phyloP scores from a whole-genome alignment of 2,888 invertebrate species.

The Chromoteleia sp. region DNA sequence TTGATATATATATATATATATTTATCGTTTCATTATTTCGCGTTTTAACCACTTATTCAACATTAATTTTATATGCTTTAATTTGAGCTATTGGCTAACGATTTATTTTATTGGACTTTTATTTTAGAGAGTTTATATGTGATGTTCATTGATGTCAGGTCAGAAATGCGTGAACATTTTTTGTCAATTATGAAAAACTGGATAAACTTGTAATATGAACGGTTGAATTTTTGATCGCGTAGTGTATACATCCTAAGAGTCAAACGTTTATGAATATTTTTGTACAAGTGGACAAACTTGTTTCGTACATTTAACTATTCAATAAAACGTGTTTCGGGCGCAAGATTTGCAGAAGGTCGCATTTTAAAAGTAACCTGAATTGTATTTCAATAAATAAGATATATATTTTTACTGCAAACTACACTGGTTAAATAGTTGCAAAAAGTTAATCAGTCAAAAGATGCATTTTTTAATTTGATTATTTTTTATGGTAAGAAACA shows the following conservation, averaged over 20 bases:
- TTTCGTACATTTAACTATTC: slow-evolving; percentile 41
- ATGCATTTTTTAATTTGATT: no score
- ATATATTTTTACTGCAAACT: slow-evolving; percentile 7
- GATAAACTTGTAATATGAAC: slow-evolving; percentile 31
- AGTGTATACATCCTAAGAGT: background rate
- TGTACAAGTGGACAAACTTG: slow-evolving; percentile 44
- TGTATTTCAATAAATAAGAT: background rate
- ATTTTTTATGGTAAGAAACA: no score
- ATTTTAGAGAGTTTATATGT: background rate
- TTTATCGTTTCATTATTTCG: slow-evolving; percentile 19
- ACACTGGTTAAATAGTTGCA: background rate
- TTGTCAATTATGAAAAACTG: slow-evolving; percentile 41
- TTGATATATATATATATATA: slow-evolving; percentile 7
- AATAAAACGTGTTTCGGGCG: slow-evolving; percentile 38
- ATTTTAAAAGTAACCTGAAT: slow-evolving; percentile 1
- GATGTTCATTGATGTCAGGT: background rate
- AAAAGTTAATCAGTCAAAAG: no score
- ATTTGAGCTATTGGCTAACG: slow-evolving; percentile 6
- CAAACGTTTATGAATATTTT: slow-evolving; percentile 36
- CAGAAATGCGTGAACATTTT: slow-evolving; percentile 17
- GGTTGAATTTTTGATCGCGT: slow-evolving; percentile 28
- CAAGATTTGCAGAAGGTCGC: slow-evolving; percentile 28
- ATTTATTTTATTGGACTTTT: slow-evolving; percentile 10
- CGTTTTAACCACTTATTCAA: background rate
- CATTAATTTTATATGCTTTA: background rate